Evolutionary conservation across 2,113 vertebrate species (phyloP).

Genomic region (Carassius auratus): DNA sequence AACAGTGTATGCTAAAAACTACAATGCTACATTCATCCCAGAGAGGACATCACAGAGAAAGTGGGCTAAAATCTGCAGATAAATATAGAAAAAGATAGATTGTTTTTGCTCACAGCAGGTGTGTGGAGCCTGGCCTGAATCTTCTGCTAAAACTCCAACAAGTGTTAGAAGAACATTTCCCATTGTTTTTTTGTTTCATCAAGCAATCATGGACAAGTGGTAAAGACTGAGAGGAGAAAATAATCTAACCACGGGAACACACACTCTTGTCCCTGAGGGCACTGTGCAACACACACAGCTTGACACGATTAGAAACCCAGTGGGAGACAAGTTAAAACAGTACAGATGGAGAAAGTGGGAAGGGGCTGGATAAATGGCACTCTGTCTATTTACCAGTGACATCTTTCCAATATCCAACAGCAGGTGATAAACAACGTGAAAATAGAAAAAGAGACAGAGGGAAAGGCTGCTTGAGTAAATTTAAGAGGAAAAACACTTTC

Average conservation of each 20-base stretch:
- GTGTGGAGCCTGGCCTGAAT: background rate
- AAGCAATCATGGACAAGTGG: slow-evolving; percentile 6
- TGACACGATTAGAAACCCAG: slow-evolving; percentile 15
- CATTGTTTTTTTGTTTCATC: slow-evolving; percentile 1
- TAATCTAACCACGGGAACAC: slow-evolving; percentile 1
- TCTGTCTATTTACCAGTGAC: slow-evolving; percentile 31
- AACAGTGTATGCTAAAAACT: background rate
- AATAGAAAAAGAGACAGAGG: background rate
- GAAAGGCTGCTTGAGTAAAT: background rate
- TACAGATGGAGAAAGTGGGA: background rate
- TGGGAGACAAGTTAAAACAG: slow-evolving; percentile 14
- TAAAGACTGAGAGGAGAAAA: slow-evolving; percentile 8
- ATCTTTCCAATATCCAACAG: slow-evolving; percentile 33
- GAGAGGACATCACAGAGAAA: background rate
- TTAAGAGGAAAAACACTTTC: slow-evolving; percentile 2
- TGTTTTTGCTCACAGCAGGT: slow-evolving; percentile 5
- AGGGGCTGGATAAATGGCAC: slow-evolving; percentile 1
- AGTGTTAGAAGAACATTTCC: background rate
- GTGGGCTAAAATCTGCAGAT: background rate
- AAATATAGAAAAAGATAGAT: background rate
- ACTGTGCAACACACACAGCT: slow-evolving; percentile 21
- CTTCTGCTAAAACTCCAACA: background rate
- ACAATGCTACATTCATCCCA: background rate
- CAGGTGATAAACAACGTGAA: slow-evolving; percentile 26
- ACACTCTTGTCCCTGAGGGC: background rate